Evolutionary conservation across 23 tunicate species (phyloP).

Genomic region (Phallusia fumigata): DNA sequence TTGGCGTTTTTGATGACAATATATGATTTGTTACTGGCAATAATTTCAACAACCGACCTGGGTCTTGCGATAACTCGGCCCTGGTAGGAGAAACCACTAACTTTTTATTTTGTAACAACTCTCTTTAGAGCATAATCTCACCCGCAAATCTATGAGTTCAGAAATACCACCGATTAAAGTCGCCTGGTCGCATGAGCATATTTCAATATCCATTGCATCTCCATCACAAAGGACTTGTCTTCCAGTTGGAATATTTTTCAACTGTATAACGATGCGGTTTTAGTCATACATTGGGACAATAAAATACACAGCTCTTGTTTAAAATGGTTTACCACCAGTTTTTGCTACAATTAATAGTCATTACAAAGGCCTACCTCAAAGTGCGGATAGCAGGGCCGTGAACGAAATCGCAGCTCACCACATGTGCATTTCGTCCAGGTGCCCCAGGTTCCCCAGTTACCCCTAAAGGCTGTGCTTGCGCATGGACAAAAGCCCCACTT

Average conservation of each 20-base stretch:
- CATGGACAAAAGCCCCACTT: conserved; percentile 77
- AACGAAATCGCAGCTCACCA: conserved; percentile 52
- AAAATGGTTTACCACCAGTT: no score
- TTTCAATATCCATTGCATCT: not conserved
- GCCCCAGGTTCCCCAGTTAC: conserved; percentile 60
- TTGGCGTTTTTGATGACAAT: not conserved
- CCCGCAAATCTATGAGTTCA: not conserved
- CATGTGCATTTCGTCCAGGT: conserved; percentile 54
- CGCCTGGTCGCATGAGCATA: conserved; percentile 34
- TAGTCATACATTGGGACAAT: not conserved
- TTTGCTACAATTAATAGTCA: not conserved
- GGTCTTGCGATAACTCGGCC: no score
- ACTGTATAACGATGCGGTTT: not conserved
- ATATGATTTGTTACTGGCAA: not conserved
- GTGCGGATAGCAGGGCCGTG: conserved; percentile 31
- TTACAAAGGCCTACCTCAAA: not conserved
- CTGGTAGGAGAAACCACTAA: not conserved
- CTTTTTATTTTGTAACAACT: no score
- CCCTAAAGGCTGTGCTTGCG: conserved; percentile 36
- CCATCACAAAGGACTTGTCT: conserved; percentile 43
- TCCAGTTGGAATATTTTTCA: conserved; percentile 37
- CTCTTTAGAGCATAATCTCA: not conserved
- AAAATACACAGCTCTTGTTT: no score
- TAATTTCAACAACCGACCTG: no score
- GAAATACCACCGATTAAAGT: not conserved